Conservation (phyloP, 2,797 vertebrate genomes). For the Sebastes kiyomatsui region DNA sequence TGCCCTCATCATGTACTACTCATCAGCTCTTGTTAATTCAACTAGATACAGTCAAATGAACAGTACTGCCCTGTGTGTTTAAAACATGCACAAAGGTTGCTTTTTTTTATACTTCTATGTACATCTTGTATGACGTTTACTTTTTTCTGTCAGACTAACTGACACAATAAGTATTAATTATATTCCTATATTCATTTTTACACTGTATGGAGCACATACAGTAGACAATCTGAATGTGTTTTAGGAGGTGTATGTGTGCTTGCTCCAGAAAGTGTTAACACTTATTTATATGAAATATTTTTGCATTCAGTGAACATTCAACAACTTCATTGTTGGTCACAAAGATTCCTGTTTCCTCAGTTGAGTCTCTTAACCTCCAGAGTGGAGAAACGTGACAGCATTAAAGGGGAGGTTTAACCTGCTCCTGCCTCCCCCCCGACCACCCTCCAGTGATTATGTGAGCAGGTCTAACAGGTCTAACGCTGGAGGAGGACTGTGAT, state of each 20-base stretch:
- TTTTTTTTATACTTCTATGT: no score
- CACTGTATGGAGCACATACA: not conserved
- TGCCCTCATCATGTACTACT: no score
- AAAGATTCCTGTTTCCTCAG: constrained; percentile 1
- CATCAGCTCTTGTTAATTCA: no score
- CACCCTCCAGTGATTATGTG: constrained; percentile 21
- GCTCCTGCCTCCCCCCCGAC: constrained; percentile 13
- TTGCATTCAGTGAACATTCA: constrained; percentile 8
- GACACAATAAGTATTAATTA: not conserved
- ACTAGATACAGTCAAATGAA: no score
- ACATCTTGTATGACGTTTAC: no score
- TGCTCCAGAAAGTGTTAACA: not conserved
- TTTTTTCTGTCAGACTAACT: no score
- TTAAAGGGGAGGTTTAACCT: constrained; percentile 60
- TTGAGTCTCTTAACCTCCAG: constrained; percentile 40
- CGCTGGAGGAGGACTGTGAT: constrained; percentile 57
- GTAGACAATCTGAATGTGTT: not conserved
- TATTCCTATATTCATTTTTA: not conserved
- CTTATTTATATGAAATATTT: not conserved
- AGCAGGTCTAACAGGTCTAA: constrained; percentile 55
- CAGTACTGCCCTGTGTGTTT: no score
- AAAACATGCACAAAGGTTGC: no score
- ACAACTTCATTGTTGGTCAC: constrained; percentile 14
- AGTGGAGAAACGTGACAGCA: constrained; percentile 55
- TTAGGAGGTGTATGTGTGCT: not conserved